phyloP scores from a whole-genome alignment of 2,113 vertebrate species.

The Columba janthina region DNA sequence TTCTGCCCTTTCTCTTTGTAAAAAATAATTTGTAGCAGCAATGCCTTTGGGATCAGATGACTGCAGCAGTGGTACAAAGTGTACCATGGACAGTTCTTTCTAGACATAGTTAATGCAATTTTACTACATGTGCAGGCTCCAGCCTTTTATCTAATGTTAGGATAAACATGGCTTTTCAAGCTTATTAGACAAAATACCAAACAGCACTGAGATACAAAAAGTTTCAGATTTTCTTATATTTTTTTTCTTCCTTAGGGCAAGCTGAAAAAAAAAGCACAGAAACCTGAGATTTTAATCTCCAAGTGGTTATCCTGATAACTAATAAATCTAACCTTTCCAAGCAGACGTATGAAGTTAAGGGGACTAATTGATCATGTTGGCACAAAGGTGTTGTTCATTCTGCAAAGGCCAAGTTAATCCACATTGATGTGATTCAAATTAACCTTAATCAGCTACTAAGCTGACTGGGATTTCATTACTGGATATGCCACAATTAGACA shows the following conservation, averaged over 20 bases:
- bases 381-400: constrained; percentile 81
- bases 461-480: constrained; percentile 77
- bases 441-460: constrained; percentile 82
- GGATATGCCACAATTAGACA: constrained; percentile 75
- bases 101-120: not conserved
- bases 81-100: not conserved
- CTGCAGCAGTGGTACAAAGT: not conserved
- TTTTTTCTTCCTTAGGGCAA: not conserved
- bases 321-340: constrained; percentile 84
- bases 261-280: not conserved
- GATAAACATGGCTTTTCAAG: not conserved
- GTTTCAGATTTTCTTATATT: not conserved
- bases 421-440: constrained; percentile 86
- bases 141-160: not conserved
- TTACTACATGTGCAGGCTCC: not conserved
- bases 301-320: constrained; percentile 73
- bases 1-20: not conserved
- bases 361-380: constrained; percentile 84
- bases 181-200: not conserved
- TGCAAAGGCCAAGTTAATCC: constrained; percentile 82
- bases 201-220: not conserved
- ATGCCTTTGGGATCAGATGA: not conserved
- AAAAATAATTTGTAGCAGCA: not conserved
- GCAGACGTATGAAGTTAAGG: constrained; percentile 74
- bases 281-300: constrained; percentile 69